phyloP scores from a whole-genome alignment of 2,888 invertebrate species.

The Heliconius ismenius region DNA sequence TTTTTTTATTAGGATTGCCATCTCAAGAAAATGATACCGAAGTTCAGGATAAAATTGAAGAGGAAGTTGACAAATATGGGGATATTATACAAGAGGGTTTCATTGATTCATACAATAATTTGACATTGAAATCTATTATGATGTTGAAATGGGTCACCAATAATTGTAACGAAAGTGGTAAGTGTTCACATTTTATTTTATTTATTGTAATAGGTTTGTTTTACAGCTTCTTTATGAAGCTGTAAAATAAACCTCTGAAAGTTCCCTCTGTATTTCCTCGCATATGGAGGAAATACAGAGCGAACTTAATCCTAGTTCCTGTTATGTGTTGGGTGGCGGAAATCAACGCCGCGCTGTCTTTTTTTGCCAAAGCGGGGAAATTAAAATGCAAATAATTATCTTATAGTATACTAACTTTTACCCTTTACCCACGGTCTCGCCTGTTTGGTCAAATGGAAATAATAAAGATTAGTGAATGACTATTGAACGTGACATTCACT shows the following conservation, averaged over 20 bases:
- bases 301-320: no score
- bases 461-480: no score
- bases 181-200: slow-evolving; percentile 45
- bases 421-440: no score
- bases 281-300: no score
- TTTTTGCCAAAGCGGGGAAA: no score
- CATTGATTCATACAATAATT: slow-evolving; percentile 91
- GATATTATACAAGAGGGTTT: slow-evolving; percentile 93
- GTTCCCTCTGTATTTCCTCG: neutral
- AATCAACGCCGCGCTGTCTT: no score
- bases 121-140: slow-evolving; percentile 92
- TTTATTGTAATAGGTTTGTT: neutral
- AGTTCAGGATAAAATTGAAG: slow-evolving; percentile 83
- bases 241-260: no score
- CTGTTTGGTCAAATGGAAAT: no score
- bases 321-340: no score
- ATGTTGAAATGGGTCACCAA: slow-evolving; percentile 90
- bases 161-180: slow-evolving; percentile 83
- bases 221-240: neutral
- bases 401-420: no score
- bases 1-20: slow-evolving; percentile 84
- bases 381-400: no score
- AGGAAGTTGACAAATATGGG: slow-evolving; percentile 85
- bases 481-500: no score
- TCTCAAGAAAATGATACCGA: slow-evolving; percentile 80